Evolutionary conservation across 2,888 invertebrate species (phyloP).

Genomic region (Loripinus fragilis): DNA sequence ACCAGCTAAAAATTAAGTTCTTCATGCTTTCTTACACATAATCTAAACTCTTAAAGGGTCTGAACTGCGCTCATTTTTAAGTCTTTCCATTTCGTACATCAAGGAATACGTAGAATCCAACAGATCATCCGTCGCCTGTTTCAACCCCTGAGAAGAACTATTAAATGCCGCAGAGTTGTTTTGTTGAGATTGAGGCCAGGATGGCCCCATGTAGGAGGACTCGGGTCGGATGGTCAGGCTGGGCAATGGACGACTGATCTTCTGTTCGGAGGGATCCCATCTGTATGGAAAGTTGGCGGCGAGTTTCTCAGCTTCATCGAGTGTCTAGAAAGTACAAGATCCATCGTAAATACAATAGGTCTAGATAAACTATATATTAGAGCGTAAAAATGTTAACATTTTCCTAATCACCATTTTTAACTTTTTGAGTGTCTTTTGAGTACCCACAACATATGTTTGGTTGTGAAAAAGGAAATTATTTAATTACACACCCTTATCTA

Average conservation of each 20-base stretch:
- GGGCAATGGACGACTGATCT: conserved; percentile 52
- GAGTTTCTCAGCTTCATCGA: conserved; percentile 76
- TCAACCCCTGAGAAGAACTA: conserved; percentile 40
- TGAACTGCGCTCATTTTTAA: conserved; percentile 67
- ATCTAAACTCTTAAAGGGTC: conserved; percentile 53
- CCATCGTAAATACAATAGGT: no score
- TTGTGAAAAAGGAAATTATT: no score
- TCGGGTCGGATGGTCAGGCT: conserved; percentile 60
- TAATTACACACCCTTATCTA: no score
- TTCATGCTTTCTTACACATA: no score
- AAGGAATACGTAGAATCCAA: conserved; percentile 73
- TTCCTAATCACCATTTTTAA: no score
- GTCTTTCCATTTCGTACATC: conserved; percentile 76
- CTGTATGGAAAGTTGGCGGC: conserved; percentile 69
- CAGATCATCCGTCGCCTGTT: conserved; percentile 70
- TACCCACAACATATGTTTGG: no score
- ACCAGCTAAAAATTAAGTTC: no score
- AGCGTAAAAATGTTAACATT: no score
- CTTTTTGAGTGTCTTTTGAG: no score
- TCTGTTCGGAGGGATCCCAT: conserved; percentile 58
- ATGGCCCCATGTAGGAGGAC: conserved; percentile 63
- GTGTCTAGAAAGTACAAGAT: conserved; percentile 72
- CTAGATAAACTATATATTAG: no score
- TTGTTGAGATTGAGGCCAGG: conserved; percentile 39
- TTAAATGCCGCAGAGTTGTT: not conserved